Conservation (phyloP, 2,888 invertebrate species). For the Gortyna flavago region DNA sequence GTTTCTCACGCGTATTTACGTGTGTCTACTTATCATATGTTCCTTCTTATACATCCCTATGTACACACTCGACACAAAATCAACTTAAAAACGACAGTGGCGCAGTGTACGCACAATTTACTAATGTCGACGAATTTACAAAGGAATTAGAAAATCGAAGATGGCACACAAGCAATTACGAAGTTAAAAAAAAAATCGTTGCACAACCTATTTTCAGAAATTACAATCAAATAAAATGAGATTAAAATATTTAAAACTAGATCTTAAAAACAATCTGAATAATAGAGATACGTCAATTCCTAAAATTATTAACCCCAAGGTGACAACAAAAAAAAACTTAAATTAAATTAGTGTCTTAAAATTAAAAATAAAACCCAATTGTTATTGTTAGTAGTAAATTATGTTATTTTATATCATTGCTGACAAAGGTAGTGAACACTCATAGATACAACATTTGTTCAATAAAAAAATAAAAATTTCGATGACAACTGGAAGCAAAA, state of each 20-base stretch:
- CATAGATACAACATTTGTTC: conserved; percentile 51
- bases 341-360: conserved; percentile 57
- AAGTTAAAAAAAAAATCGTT: conserved; percentile 71
- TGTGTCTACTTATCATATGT: neutral
- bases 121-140: conserved; percentile 34
- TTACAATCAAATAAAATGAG: conserved; percentile 60
- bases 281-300: conserved; percentile 65
- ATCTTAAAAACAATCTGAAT: conserved; percentile 51
- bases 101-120: conserved; percentile 14
- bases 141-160: conserved; percentile 52
- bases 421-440: conserved; percentile 23
- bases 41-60: neutral
- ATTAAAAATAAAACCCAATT: conserved; percentile 46
- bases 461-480: conserved; percentile 52
- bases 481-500: conserved; percentile 61
- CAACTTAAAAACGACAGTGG: neutral
- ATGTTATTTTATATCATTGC: conserved; percentile 41
- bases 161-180: conserved; percentile 66
- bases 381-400: conserved; percentile 31
- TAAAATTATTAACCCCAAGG: conserved; percentile 62
- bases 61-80: neutral
- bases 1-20: neutral
- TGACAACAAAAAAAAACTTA: conserved; percentile 59
- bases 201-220: conserved; percentile 79
- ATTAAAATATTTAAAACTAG: conserved; percentile 65